Conservation (phyloP, 2,113 vertebrate genomes). For the Clupea harengus region DNA sequence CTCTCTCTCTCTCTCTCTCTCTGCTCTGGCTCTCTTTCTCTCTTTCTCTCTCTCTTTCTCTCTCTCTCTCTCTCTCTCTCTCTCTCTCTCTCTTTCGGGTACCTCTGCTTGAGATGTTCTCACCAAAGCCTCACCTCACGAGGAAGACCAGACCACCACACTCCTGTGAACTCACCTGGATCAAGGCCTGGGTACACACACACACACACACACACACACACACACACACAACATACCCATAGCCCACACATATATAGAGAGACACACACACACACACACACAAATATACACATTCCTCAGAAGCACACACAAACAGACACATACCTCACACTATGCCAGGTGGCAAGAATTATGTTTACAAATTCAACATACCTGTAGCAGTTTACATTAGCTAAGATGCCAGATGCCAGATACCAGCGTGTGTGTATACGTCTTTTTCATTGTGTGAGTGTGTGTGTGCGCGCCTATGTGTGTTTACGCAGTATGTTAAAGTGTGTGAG, state of each 20-base stretch:
- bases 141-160: not conserved
- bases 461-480: not conserved
- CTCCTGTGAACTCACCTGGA: not conserved
- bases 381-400: not conserved
- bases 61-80: not conserved
- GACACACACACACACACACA: not conserved
- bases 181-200: not conserved
- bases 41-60: not conserved
- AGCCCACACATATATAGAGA: not conserved
- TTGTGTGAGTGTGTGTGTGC: conserved; percentile 17
- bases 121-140: not conserved
- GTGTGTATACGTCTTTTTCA: not conserved
- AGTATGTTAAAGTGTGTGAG: not conserved
- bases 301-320: not conserved
- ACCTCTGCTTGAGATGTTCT: not conserved
- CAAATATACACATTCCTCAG: not conserved
- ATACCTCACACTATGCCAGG: conserved; percentile 23
- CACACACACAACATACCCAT: not conserved
- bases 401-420: not conserved
- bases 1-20: not conserved
- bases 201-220: conserved; percentile 15
- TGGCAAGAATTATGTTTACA: conserved; percentile 23
- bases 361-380: conserved; percentile 9
- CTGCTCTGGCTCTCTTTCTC: not conserved
- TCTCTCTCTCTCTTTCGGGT: not conserved